Base-by-base conservation (phyloP, 2,888 invertebrate genomes). In the Lobophora halterata region DNA sequence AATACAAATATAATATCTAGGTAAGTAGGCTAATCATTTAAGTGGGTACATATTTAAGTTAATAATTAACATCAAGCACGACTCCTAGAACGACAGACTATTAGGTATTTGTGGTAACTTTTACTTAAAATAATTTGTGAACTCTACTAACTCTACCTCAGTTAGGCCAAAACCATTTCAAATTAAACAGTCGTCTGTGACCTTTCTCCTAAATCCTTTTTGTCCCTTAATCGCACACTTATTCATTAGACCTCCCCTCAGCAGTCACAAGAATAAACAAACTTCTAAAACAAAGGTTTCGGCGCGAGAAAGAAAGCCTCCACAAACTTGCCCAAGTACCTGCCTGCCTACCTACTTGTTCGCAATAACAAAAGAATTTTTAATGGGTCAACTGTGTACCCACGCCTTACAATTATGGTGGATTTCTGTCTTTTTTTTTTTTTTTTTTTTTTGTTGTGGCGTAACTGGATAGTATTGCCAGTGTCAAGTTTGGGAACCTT, bases 211-310 rank as follows among this genome's bases (percentile, higher is more conserved):
- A 58, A 55, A 58, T 52, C 55, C 55, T 62, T 61, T 61, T 59
- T 42, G 61, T 55, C 45, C 47, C 42, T 31, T 56, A 62, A 62
- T 62, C 61, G 57, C 55, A 55, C 54, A 58, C 56, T 60, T 63
- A 66, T 64, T 66, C 63, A 60, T 65, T 65, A 61, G 52, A 46
- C 44, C 46, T 52, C 46, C 49, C 52, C 46, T 40, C 46, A 26
- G 51, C n/a, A 58, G 49, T 54, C 53, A 51, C 52, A 58, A 61
- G 51, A 54, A 60, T 57, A 59, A 59, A 58, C 55, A 57, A 61
- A 62, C 51, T 62, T 58, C 42, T 49, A 46, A 58, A 61, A 65
- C 60, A 61, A 64, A 64, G 55, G 34, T 52, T 60, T 52, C 34
- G 46, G 54, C 48, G 44, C 49, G 34, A 45, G 42, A 56, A 53